A percentile compares a stretch with the other conserved stretches of the same genome.
Evolutionary conservation across 2,113 vertebrate genomes (phyloP).

Genomic region (Pseudopipra pipra): DNA sequence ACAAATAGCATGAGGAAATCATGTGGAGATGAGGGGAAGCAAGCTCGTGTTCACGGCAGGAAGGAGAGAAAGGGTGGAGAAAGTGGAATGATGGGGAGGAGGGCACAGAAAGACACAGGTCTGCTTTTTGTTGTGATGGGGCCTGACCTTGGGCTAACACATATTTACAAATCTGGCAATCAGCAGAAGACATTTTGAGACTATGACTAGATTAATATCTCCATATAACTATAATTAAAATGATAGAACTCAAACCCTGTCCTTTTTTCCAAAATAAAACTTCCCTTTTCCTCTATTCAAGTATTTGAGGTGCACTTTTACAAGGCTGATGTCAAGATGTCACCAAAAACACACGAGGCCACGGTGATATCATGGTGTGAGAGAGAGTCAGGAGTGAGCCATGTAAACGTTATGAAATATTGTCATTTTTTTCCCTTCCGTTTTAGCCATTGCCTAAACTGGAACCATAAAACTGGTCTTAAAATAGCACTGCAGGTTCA

Average conservation of each 20-base stretch:
- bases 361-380: background rate
- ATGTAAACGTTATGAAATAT: background rate
- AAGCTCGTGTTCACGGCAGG: background rate
- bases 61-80: slow-evolving; percentile 63
- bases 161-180: background rate
- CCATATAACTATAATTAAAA: background rate
- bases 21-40: slow-evolving; percentile 55
- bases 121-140: background rate
- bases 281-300: background rate
- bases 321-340: background rate
- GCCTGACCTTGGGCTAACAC: background rate
- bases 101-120: background rate
- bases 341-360: background rate
- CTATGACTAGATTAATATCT: background rate
- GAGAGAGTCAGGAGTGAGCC: background rate
- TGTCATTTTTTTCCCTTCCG: background rate
- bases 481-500: slow-evolving; percentile 22
- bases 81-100: slow-evolving; percentile 29
- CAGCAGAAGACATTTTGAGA: background rate
- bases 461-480: background rate
- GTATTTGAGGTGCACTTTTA: background rate
- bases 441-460: slow-evolving; percentile 4
- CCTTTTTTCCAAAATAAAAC: background rate
- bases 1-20: slow-evolving; percentile 60
- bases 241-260: background rate